phyloP scores from a whole-genome alignment of 2,113 vertebrate species.

The Sigmodon hispidus region DNA sequence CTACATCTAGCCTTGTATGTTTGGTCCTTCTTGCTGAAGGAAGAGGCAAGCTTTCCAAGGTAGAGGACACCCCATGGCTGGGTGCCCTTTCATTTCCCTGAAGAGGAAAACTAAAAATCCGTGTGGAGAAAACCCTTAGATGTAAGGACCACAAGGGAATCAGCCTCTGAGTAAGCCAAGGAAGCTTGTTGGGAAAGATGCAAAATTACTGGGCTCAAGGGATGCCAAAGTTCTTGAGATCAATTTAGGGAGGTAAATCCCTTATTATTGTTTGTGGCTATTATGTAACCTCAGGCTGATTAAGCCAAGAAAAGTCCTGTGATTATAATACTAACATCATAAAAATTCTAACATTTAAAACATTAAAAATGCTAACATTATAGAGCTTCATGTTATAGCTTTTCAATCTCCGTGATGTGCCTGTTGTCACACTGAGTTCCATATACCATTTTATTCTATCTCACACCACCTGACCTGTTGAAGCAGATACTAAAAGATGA shows the following conservation, averaged over 20 bases:
- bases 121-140: neutral
- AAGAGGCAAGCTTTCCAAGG: constrained; percentile 13
- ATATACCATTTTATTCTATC: neutral
- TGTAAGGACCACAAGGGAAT: neutral
- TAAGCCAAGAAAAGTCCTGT: neutral
- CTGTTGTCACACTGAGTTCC: neutral
- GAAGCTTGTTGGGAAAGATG: neutral
- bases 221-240: constrained; percentile 6
- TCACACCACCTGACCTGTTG: neutral
- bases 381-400: neutral
- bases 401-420: neutral
- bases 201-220: neutral
- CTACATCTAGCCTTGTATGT: neutral
- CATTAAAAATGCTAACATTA: too few relatives aligned
- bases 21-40: neutral
- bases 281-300: neutral
- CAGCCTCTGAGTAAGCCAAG: neutral
- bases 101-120: neutral
- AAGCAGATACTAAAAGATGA: neutral
- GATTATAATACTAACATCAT: neutral
- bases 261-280: constrained; percentile 21
- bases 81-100: neutral
- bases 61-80: neutral
- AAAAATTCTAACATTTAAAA: too few relatives aligned
- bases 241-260: neutral